Evolutionary conservation across 2,113 vertebrate genomes (phyloP), one percentile per base, ranked within the genome.

Genomic region (Mormoops blainvillei): DNA sequence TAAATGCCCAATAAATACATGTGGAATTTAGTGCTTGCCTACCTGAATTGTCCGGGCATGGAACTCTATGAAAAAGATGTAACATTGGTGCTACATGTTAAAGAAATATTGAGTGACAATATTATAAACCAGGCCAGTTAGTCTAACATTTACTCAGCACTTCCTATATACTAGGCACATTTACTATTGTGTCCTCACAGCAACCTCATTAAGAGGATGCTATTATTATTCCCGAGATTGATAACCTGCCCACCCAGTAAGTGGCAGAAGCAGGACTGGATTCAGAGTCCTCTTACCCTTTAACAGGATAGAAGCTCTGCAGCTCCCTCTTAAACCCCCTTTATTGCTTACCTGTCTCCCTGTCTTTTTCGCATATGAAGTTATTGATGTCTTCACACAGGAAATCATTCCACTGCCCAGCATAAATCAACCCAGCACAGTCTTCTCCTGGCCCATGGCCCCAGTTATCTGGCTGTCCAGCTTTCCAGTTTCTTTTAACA

Each of bases 401-500:
- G 98, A 99, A 99, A 97, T 99, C 99, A 54, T 99, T 99, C 99
- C 99, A 99, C 45, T 99, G 94, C 38, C 99, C 99, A 65, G 99
- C 98, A 2, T 98, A 98, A 98, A 99, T 98, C 95, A 99, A 91
- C 4, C 99, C 99, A 0, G 99, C 99, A 0, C 99, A 99, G 97
- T 99, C 99, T 98, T 99, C 99, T 92, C 99, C 99, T 26, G 95
- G 97, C 78, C 98, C 98, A 0, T 99, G 98, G 83, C 97, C 98
- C 99, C 99, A 99, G 98, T 99, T 99, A 98, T 99, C 99, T 73
- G 99, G 99, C 95, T 99, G 99, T 63, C 99, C 99, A 0, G 97
- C 84, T 97, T 99, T 99, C 99, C 99, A 99, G 86, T 99, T 99
- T 85, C 99, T 99, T 98, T 97, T 95, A 97, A 95, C 14, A 95